Conservation (phyloP, 2,888 invertebrate genomes). For the Apotomis capreana region DNA sequence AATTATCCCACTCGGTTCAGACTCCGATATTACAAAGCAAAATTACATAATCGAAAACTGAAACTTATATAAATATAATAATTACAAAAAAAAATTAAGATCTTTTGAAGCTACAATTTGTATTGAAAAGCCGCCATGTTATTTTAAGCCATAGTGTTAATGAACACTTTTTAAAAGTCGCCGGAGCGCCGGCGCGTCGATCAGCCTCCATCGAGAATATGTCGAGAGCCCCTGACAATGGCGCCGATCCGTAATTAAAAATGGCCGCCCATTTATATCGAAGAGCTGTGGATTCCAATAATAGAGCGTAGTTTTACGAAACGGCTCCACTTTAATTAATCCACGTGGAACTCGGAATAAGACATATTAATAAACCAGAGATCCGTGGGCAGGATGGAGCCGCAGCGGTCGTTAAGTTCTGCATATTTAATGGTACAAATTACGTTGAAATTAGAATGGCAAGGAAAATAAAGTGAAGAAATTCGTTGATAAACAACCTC, state of each 20-base stretch:
- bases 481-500: too few relatives aligned
- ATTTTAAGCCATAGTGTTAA: conserved; percentile 35
- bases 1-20: too few relatives aligned
- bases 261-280: conserved; percentile 67
- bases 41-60: too few relatives aligned
- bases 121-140: conserved; percentile 8
- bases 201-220: conserved; percentile 61
- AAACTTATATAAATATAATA: too few relatives aligned
- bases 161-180: conserved; percentile 36
- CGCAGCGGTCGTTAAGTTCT: conserved; percentile 3
- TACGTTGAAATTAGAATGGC: conserved; percentile 9
- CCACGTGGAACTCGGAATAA: conserved; percentile 26
- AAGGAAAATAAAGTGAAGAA: not conserved
- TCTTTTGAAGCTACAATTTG: too few relatives aligned
- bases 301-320: conserved; percentile 37
- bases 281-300: conserved; percentile 48
- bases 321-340: conserved; percentile 39
- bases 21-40: too few relatives aligned
- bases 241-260: conserved; percentile 73
- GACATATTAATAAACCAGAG: conserved; percentile 18
- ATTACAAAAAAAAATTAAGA: too few relatives aligned
- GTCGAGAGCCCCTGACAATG: conserved; percentile 63
- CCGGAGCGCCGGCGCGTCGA: conserved; percentile 48
- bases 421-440: conserved; percentile 10
- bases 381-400: not conserved